phyloP scores from a whole-genome alignment of 1,140 invertebrate species.

The Drosophila nigromelanica region DNA sequence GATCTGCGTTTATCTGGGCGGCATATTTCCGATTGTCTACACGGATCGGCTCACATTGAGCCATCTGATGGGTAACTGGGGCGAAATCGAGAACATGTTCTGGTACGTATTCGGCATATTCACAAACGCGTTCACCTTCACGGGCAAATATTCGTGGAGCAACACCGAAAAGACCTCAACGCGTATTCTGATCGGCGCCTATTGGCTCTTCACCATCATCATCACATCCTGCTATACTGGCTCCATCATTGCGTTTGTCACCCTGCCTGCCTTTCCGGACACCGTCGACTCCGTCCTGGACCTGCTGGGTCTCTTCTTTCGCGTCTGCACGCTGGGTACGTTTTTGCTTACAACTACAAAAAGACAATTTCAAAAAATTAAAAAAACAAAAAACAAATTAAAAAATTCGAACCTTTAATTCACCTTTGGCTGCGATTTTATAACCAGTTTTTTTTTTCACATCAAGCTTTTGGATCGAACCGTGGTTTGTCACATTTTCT shows the following conservation, averaged over 20 bases:
- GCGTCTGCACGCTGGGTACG: slow-evolving; percentile 78
- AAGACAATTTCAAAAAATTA: background rate
- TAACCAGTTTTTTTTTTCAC: no score
- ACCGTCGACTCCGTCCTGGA: slow-evolving; percentile 88
- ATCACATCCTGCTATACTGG: slow-evolving; percentile 91
- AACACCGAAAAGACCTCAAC: slow-evolving; percentile 88
- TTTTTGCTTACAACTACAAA: background rate
- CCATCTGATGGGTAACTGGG: slow-evolving; percentile 87
- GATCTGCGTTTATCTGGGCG: slow-evolving; percentile 88
- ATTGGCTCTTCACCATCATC: slow-evolving; percentile 92
- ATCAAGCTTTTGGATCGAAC: no score
- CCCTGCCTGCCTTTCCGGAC: slow-evolving; percentile 88
- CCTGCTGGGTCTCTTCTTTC: slow-evolving; percentile 86
- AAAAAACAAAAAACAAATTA: no score
- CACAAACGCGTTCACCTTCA: slow-evolving; percentile 90
- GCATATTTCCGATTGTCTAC: slow-evolving; percentile 88
- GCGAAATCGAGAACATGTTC: slow-evolving; percentile 90
- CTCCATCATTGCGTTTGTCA: slow-evolving; percentile 92
- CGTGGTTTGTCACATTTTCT: no score
- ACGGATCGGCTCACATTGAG: slow-evolving; percentile 88
- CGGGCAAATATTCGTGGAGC: slow-evolving; percentile 88
- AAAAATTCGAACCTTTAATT: no score
- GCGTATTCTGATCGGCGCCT: slow-evolving; percentile 88
- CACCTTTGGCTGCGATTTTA: no score
- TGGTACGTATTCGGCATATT: slow-evolving; percentile 93